Percentiles rank a stretch among this genome's conserved stretches.
phyloP scores from a whole-genome alignment of 2,797 vertebrate species.

The Betta splendens region DNA sequence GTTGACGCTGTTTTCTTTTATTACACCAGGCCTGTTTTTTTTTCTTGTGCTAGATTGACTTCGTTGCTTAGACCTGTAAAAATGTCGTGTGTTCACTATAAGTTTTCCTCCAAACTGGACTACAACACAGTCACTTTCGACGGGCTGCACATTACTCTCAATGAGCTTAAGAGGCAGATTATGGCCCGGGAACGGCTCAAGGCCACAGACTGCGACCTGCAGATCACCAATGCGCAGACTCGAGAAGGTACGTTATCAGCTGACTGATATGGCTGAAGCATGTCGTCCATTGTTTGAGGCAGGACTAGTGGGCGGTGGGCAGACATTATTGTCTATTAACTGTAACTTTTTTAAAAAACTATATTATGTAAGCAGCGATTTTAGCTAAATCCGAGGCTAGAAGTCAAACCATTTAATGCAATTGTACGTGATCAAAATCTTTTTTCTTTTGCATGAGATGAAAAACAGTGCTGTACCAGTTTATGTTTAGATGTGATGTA shows the following conservation, averaged over 20 bases:
- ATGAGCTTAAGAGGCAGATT: constrained; percentile 96
- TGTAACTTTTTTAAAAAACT: too few species aligned
- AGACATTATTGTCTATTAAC: background rate
- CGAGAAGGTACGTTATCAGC: constrained; percentile 89
- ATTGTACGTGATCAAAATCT: too few species aligned
- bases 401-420: too few species aligned
- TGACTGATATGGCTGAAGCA: constrained; percentile 5
- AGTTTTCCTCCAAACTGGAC: constrained; percentile 98
- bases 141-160: constrained; percentile 96
- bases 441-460: too few species aligned
- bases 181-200: constrained; percentile 97
- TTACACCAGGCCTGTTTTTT: constrained; percentile 67
- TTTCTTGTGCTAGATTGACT: constrained; percentile 61
- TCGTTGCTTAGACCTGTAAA: constrained; percentile 71
- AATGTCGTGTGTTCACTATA: constrained; percentile 99
- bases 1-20: constrained; percentile 71
- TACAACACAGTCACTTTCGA: constrained; percentile 99
- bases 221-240: constrained; percentile 99
- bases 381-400: too few species aligned
- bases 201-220: constrained; percentile 96
- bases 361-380: too few species aligned
- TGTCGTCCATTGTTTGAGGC: background rate
- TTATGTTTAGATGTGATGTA: too few species aligned
- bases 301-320: too few species aligned
- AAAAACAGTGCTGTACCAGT: too few species aligned